Percentiles rank a stretch among this genome's conserved stretches.
These are phyloP conservation scores for Emesis furor DNA, from an alignment of 2,888 invertebrate species.

Conservation along the genomic window DNA sequence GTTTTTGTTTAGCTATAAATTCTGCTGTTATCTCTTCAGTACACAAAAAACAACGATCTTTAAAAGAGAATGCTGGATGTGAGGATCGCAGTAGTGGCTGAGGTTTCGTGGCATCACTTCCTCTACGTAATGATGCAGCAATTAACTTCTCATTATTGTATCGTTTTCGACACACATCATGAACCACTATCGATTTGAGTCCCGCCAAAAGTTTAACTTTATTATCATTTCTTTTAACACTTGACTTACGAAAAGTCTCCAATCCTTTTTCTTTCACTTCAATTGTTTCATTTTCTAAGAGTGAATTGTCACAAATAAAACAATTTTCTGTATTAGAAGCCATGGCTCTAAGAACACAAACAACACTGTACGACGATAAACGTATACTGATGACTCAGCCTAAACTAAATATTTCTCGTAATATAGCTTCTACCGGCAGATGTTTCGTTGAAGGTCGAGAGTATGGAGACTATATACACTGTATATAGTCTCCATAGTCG, in stretches of 20 bases:
- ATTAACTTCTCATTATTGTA: constrained; percentile 1
- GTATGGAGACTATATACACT: constrained; percentile 11
- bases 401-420: constrained; percentile 18
- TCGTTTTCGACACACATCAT: constrained; percentile 10
- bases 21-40: constrained; percentile 7
- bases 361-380: constrained; percentile 20
- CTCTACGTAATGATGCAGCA: not conserved
- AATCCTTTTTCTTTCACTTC: constrained; percentile 24
- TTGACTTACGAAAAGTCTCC: constrained; percentile 22
- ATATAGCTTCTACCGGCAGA: constrained; percentile 28
- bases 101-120: constrained; percentile 4
- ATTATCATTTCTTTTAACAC: constrained; percentile 26
- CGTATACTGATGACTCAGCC: constrained; percentile 19
- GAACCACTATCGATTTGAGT: constrained; percentile 28
- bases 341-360: constrained; percentile 11
- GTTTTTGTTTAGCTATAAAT: constrained; percentile 8
- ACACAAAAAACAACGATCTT: constrained; percentile 11
- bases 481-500: constrained; percentile 7
- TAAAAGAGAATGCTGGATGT: not conserved
- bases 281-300: constrained; percentile 9
- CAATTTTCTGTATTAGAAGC: constrained; percentile 29
- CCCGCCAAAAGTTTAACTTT: constrained; percentile 23
- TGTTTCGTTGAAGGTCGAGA: constrained; percentile 30
- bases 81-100: not conserved
- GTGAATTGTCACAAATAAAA: constrained; percentile 20